Conservation (phyloP, 2,113 vertebrate species). For the Enhydra lutris region DNA sequence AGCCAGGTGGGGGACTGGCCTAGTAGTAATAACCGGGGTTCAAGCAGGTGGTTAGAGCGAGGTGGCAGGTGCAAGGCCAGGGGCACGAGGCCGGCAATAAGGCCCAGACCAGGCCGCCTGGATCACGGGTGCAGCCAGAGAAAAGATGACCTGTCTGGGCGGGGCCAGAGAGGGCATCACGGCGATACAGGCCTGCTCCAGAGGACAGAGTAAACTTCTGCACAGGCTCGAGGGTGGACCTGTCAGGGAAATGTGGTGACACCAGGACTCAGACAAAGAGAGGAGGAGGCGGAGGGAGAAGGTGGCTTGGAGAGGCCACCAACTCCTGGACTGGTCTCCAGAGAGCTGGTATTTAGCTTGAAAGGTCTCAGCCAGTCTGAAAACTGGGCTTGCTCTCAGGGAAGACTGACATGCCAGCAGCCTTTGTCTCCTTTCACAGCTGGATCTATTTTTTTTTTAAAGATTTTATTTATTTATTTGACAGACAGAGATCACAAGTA, state of each 20-base stretch:
- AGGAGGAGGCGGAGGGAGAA: not conserved
- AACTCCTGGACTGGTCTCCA: not conserved
- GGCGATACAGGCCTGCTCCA: not conserved
- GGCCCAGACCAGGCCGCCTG: rapidly evolving
- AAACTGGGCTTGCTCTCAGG: not conserved
- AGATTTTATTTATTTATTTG: too few species aligned
- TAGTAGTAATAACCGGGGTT: not conserved
- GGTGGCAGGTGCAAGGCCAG: not conserved
- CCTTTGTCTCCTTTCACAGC: conserved; percentile 14
- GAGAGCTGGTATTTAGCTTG: conserved; percentile 38
- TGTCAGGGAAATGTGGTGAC: not conserved
- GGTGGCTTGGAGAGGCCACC: not conserved
- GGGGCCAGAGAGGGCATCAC: not conserved
- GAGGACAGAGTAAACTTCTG: not conserved
- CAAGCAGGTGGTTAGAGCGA: rapidly evolving
- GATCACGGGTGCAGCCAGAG: not conserved
- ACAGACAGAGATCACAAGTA: too few species aligned
- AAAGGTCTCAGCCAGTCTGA: not conserved
- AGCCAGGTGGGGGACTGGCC: not conserved
- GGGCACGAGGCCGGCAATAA: not conserved
- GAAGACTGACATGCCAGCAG: not conserved
- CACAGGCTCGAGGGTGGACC: not conserved
- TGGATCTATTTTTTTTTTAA: conserved; percentile 50
- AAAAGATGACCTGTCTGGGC: not conserved
- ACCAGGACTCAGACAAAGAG: not conserved